A percentile compares a stretch with the other conserved stretches of the same genome.
Evolutionary conservation across 1,140 invertebrate species (phyloP).

Genomic region (Drosophila saltans): DNA sequence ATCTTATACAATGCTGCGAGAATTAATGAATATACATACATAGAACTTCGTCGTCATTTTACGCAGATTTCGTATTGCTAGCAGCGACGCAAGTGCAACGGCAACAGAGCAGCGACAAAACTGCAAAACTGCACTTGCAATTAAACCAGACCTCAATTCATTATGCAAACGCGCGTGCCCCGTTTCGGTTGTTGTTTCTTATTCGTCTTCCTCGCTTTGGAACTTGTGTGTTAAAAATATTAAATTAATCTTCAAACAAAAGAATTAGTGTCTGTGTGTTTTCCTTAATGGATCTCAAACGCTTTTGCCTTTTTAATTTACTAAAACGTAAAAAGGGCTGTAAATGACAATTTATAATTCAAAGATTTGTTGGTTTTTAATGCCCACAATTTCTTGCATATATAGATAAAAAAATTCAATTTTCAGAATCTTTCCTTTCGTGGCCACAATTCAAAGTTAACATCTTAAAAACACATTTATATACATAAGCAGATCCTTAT

Average conservation of each 20-base stretch:
- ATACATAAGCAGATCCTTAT: background rate
- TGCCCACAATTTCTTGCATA: background rate
- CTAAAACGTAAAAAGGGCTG: constrained; percentile 33
- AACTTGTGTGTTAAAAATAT: constrained; percentile 26
- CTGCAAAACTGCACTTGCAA: constrained; percentile 46
- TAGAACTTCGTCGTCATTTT: constrained; percentile 7
- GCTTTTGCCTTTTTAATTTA: constrained; percentile 21
- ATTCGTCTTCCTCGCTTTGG: constrained; percentile 25
- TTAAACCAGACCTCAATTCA: constrained; percentile 78
- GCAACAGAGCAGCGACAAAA: constrained; percentile 14
- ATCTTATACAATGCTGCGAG: background rate
- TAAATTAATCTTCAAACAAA: constrained; percentile 42
- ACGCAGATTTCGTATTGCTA: constrained; percentile 12
- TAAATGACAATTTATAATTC: constrained; percentile 50
- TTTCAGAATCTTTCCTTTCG: background rate
- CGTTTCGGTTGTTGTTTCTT: constrained; percentile 77
- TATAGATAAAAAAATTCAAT: background rate
- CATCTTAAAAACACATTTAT: background rate
- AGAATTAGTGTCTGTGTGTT: constrained; percentile 12
- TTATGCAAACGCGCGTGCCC: constrained; percentile 82
- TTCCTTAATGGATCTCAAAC: constrained; percentile 10
- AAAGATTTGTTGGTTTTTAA: constrained; percentile 24
- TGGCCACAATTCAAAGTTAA: background rate
- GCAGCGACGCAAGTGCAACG: constrained; percentile 61
- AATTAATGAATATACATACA: background rate